A percentile compares a stretch with the other conserved stretches of the same genome.
Conservation (phyloP, 2,888 invertebrate genomes). For the Coremacera marginata region DNA sequence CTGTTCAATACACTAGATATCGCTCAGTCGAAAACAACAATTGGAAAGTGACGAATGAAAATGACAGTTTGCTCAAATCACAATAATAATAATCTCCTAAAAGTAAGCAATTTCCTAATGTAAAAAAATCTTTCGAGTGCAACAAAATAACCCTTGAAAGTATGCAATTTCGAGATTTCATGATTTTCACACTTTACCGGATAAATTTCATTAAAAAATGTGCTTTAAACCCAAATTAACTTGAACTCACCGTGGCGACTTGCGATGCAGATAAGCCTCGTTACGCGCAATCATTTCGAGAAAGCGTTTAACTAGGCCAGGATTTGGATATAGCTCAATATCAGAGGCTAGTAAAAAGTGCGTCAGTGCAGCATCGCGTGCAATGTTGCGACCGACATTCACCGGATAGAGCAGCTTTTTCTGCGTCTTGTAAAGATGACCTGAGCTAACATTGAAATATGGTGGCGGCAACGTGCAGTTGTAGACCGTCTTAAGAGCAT, state of each 20-base stretch:
- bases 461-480: slow-evolving; percentile 82
- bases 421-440: slow-evolving; percentile 81
- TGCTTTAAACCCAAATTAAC: not conserved
- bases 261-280: slow-evolving; percentile 74
- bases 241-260: slow-evolving; percentile 70
- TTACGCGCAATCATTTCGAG: slow-evolving; percentile 86
- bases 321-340: slow-evolving; percentile 91
- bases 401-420: slow-evolving; percentile 89
- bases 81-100: no score
- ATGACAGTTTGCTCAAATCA: no score
- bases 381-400: slow-evolving; percentile 91
- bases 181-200: no score
- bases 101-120: no score
- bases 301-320: slow-evolving; percentile 83
- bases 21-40: no score
- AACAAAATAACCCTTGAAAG: no score
- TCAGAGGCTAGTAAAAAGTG: slow-evolving; percentile 88
- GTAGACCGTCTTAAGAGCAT: slow-evolving; percentile 74
- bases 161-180: no score
- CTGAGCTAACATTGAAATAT: slow-evolving; percentile 75
- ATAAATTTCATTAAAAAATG: not conserved
- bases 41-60: no score
- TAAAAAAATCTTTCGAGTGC: no score
- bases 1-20: no score
- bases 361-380: slow-evolving; percentile 84